These are phyloP conservation scores for Cylindroiulus punctatus DNA, from an alignment of 2,888 invertebrate genomes.

Conservation along the genomic window DNA sequence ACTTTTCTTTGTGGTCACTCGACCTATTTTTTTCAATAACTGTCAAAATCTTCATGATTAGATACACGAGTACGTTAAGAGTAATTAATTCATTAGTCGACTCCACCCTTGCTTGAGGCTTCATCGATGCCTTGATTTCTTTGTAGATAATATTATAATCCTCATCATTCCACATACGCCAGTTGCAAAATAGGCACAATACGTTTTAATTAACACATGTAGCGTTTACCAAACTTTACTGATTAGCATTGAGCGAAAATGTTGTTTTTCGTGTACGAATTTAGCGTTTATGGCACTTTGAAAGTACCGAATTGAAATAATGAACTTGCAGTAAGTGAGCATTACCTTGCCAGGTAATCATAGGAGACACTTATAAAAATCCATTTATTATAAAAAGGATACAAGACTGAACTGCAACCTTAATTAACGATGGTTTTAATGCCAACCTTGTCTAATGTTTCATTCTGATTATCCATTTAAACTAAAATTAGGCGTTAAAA, in stretches of 20 bases:
- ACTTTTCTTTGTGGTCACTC: background rate
- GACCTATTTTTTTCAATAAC: background rate
- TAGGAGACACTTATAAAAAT: background rate
- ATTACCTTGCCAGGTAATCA: background rate
- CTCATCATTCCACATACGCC: background rate
- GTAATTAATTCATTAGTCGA: slow-evolving; percentile 1
- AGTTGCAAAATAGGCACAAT: background rate
- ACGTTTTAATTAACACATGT: background rate
- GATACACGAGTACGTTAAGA: background rate
- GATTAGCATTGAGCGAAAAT: background rate
- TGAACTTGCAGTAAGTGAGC: background rate
- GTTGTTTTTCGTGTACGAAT: background rate
- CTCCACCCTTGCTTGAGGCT: slow-evolving; percentile 26
- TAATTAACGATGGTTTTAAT: background rate
- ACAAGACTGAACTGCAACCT: background rate
- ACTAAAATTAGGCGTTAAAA: background rate
- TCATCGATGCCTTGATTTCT: background rate
- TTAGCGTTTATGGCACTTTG: background rate
- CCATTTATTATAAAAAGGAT: background rate
- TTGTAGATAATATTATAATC: background rate
- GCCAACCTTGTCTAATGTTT: background rate
- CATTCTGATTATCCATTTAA: background rate
- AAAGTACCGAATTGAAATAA: too few relatives aligned
- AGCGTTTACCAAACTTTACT: background rate
- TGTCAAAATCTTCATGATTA: background rate